A percentile compares a stretch with the other conserved stretches of the same genome.
These are phyloP conservation scores for Tinea semifulvella DNA, from an alignment of 2,888 invertebrate species.

Conservation along the genomic window DNA sequence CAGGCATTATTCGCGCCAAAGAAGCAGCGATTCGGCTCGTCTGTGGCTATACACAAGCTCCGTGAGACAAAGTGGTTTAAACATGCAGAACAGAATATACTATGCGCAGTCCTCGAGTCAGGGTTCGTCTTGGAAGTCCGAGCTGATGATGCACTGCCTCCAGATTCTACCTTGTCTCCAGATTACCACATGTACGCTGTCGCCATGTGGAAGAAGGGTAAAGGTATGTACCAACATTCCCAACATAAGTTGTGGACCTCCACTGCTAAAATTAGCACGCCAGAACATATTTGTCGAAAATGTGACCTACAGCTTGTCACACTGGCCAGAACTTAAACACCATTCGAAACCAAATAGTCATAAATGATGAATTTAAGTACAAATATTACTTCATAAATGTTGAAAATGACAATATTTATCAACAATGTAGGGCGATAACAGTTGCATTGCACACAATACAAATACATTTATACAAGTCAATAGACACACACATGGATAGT, in stretches of 20 bases:
- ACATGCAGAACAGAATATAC: slow-evolving; percentile 73
- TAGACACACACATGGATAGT: background rate
- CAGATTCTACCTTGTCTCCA: slow-evolving; percentile 53
- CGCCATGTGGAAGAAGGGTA: slow-evolving; percentile 75
- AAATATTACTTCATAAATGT: too few relatives aligned
- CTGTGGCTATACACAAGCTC: slow-evolving; percentile 75
- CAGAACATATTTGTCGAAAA: background rate
- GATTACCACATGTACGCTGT: slow-evolving; percentile 72
- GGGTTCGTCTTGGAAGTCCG: slow-evolving; percentile 76
- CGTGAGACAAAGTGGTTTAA: slow-evolving; percentile 80
- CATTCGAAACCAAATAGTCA: too few relatives aligned
- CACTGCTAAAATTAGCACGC: background rate
- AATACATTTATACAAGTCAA: too few relatives aligned
- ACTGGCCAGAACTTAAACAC: too few relatives aligned
- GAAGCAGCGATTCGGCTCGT: slow-evolving; percentile 67
- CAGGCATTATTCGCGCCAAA: slow-evolving; percentile 62
- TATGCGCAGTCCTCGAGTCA: slow-evolving; percentile 76
- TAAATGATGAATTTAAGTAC: too few relatives aligned
- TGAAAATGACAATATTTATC: slow-evolving; percentile 12
- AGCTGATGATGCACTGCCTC: slow-evolving; percentile 56
- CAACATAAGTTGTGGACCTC: background rate
- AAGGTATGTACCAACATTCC: slow-evolving; percentile 60
- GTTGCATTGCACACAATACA: background rate
- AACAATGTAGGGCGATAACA: slow-evolving; percentile 11
- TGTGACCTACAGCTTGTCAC: too few relatives aligned